Conservation (phyloP, 1,140 invertebrate genomes). For the Leptinotarsa texana region DNA sequence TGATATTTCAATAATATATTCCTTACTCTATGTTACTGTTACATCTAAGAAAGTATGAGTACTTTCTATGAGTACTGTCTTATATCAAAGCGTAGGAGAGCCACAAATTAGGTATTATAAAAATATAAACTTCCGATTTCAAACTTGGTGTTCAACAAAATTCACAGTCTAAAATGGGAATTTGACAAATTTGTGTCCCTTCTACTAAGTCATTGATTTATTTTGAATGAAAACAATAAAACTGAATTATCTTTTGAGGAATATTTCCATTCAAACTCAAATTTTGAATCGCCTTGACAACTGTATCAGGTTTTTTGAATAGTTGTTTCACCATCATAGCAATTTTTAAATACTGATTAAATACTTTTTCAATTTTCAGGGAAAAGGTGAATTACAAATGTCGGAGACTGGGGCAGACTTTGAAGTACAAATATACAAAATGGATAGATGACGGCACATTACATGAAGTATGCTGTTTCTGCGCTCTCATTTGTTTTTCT, state of each 20-base stretch:
- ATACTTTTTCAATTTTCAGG: constrained; percentile 36
- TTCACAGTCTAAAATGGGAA: too few species aligned
- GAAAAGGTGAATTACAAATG: constrained; percentile 35
- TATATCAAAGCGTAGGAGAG: too few species aligned
- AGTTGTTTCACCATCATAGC: not conserved
- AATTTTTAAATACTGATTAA: not conserved
- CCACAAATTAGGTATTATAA: too few species aligned
- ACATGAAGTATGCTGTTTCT: constrained; percentile 46
- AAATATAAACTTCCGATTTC: too few species aligned
- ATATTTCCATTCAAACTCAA: not conserved
- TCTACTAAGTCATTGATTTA: not conserved
- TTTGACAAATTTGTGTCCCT: too few species aligned
- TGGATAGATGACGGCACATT: constrained; percentile 39
- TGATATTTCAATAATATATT: not conserved
- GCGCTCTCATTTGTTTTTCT: constrained; percentile 50
- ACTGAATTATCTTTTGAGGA: too few species aligned
- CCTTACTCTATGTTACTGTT: too few species aligned
- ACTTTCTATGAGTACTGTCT: too few species aligned
- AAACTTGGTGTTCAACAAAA: too few species aligned
- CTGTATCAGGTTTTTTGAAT: not conserved
- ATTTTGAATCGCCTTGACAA: not conserved
- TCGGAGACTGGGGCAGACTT: constrained; percentile 23
- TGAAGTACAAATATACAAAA: constrained; percentile 38
- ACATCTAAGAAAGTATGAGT: too few species aligned
- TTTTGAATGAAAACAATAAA: not conserved